Evolutionary conservation across 2,113 vertebrate genomes (phyloP), one percentile per base, ranked within the genome.

Genomic region (Electrona antarctica): DNA sequence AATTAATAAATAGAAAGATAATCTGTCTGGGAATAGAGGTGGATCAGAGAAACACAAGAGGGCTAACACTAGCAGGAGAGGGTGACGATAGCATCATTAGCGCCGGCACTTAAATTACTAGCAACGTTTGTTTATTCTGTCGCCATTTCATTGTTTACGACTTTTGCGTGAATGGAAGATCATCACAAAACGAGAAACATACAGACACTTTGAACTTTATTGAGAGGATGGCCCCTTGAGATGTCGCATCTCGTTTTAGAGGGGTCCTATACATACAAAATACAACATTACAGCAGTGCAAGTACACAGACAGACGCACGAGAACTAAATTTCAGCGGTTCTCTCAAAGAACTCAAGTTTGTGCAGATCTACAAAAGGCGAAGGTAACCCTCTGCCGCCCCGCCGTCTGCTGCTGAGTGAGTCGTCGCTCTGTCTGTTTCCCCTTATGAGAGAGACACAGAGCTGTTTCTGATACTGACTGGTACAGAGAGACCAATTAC

Each of bases 401-500:
- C 71, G 73, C 67, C 79, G 64, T 75, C 75, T 70, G 57, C 67
- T 59, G 77, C 74, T 54, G 69, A 83, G 73, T 33, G 59, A 84
- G 81, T 79, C 85, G 72, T 72, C 72, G 48, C 76, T 73, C 79
- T 75, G 77, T 87, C 80, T 84, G 73, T 78, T 80, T 74, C 77
- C 78, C 81, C 81, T 80, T 79, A 80, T 84, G 80, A 84, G 79
- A 80, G 69, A 78, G 73, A 81, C 78, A 77, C 78, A 77, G 74
- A 87, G 75, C 73, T 70, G 70, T 84, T 88, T 86, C 76, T 89
- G 78, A 85, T 88, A 74, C 75, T 80, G 85, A 86, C 87, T 83
- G 74, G 90, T 91, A 89, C 87, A 89, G 84, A 78, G 64, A 87
- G 85, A 75, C 76, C 85, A 89, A 90, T 92, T 92, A 90, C 86